Evolutionary conservation across 2,888 invertebrate genomes (phyloP).

Genomic region (Dryadula phaetusa): DNA sequence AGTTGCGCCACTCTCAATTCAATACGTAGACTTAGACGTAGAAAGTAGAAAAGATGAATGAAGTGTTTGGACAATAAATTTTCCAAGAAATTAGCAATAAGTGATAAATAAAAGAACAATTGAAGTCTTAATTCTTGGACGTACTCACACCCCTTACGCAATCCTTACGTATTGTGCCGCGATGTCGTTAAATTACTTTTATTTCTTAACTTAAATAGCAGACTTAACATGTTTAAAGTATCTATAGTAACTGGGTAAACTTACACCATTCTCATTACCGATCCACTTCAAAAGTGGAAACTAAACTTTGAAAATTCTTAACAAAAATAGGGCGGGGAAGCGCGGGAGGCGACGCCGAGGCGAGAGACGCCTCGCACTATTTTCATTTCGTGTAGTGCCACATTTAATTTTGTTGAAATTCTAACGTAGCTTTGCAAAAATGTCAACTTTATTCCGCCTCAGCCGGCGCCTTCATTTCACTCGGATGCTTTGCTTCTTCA

Average conservation of each 20-base stretch:
- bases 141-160: too few relatives aligned
- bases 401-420: conserved; percentile 84
- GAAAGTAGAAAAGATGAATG: too few relatives aligned
- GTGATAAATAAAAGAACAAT: too few relatives aligned
- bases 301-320: conserved; percentile 53
- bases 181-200: neutral
- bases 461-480: conserved; percentile 77
- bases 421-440: conserved; percentile 84
- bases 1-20: too few relatives aligned
- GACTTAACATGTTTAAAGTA: neutral
- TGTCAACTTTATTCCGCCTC: conserved; percentile 84
- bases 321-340: conserved; percentile 62
- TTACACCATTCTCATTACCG: conserved; percentile 24
- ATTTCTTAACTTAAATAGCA: neutral
- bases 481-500: conserved; percentile 79
- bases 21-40: too few relatives aligned
- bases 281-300: conserved; percentile 24
- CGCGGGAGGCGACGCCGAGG: conserved; percentile 32
- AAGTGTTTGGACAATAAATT: too few relatives aligned
- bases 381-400: conserved; percentile 82
- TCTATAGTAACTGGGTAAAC: neutral
- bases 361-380: conserved; percentile 65
- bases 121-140: too few relatives aligned
- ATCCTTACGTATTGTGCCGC: neutral
- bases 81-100: too few relatives aligned